Conservation (phyloP, 2,888 invertebrate species). For the Shargacucullia verbasci region DNA sequence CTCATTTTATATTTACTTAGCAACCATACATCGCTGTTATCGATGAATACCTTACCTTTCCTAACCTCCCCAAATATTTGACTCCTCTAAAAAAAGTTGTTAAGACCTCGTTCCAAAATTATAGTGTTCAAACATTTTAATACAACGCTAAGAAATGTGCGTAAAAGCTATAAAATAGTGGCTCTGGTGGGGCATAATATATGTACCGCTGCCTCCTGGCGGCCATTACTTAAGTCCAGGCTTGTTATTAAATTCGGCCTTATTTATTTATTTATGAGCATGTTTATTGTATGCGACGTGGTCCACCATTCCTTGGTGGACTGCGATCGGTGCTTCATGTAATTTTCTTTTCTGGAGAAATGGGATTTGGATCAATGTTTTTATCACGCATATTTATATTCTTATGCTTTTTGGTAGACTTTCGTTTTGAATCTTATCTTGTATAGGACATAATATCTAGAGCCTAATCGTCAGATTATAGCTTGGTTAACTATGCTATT, state of each 20-base stretch:
- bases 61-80: constrained; percentile 63
- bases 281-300: constrained; percentile 71
- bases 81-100: constrained; percentile 73
- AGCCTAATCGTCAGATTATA: too few relatives aligned
- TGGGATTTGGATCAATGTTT: neutral
- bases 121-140: constrained; percentile 87
- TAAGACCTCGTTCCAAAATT: constrained; percentile 77
- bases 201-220: constrained; percentile 86
- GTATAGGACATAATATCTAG: too few relatives aligned
- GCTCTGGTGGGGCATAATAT: constrained; percentile 70
- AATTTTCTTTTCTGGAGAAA: constrained; percentile 21
- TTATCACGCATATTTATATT: too few relatives aligned
- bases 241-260: constrained; percentile 88
- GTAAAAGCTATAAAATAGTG: constrained; percentile 83
- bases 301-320: constrained; percentile 34
- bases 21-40: constrained; percentile 21
- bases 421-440: too few relatives aligned
- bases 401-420: too few relatives aligned
- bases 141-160: constrained; percentile 85
- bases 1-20: constrained; percentile 19
- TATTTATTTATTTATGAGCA: constrained; percentile 87
- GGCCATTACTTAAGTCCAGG: constrained; percentile 82
- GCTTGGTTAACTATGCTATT: too few relatives aligned
- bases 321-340: constrained; percentile 5
- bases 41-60: constrained; percentile 33